Percentiles rank a stretch among this genome's conserved stretches.
Conservation (phyloP, 2,888 invertebrate species). For the Parnassius mnemosyne region DNA sequence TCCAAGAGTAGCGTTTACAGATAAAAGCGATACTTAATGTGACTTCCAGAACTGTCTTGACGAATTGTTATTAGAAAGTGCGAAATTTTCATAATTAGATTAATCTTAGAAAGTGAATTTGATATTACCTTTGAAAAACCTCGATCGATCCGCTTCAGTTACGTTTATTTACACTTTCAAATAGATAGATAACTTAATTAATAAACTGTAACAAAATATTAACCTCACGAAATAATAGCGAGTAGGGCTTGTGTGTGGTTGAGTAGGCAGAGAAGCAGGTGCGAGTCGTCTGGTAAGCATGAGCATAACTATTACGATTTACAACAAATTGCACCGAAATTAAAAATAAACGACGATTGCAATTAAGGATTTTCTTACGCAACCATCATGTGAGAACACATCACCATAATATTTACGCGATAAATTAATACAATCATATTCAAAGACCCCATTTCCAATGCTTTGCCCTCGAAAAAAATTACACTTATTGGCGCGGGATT, state of each 20-base stretch:
- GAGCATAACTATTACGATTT: too few relatives aligned
- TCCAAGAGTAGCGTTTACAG: not conserved
- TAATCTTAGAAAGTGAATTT: conserved; percentile 14
- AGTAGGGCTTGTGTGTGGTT: not conserved
- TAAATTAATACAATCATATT: too few relatives aligned
- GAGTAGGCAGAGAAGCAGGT: too few relatives aligned
- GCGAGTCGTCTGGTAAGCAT: too few relatives aligned
- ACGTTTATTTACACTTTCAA: conserved; percentile 14
- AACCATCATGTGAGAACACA: too few relatives aligned
- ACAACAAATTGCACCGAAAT: too few relatives aligned
- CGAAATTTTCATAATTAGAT: conserved; percentile 13
- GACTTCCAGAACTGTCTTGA: conserved; percentile 5
- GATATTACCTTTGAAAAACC: conserved; percentile 12
- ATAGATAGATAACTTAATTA: conserved; percentile 2
- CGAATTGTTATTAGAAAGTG: conserved; percentile 17
- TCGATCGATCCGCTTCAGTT: conserved; percentile 13
- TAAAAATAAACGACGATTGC: too few relatives aligned
- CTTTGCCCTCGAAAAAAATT: too few relatives aligned
- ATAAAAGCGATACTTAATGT: conserved; percentile 1
- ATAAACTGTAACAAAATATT: not conserved
- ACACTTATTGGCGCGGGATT: too few relatives aligned
- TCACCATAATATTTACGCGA: too few relatives aligned
- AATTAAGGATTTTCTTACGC: too few relatives aligned
- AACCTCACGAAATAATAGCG: not conserved
- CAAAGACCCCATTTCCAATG: too few relatives aligned